Base-by-base conservation (phyloP, 2,888 invertebrate species). In the Bugulina stolonifera region DNA sequence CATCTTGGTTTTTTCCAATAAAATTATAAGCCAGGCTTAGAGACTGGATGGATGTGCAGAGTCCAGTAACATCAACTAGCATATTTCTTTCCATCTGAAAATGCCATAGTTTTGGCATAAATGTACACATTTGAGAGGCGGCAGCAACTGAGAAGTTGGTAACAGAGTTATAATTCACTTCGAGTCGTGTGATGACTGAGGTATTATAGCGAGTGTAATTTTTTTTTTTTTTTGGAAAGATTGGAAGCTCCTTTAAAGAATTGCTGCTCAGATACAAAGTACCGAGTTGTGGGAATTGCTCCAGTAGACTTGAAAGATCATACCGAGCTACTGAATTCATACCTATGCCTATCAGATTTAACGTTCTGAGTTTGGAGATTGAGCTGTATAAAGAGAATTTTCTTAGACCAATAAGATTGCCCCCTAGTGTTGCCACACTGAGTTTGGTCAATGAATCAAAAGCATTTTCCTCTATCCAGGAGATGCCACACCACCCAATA, bases 331-430 rank as follows among this genome's bases (percentile, higher is more conserved):
- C 55, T 10, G 5, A 5, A 64, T 34, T 14, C 2, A 64, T 64
- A 5, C 64, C 27, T 29, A 64, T 27, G 14, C 5, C 27, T 14
- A 32, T 34, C n/a, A 64, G 34, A n/a, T 34, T 64, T 32, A 64
- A n/a, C 5, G 64, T 14, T 27, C 3, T 29, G 14, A 64, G 29
- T 3, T 27, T 27, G 14, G 64, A 64, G 10, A 27, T 3, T 32
- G 14, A 2, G 22, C 25, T 64, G 34, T 32, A 64, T 18, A 64
- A 27, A 5, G 25, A 5, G 14, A 64, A 64, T 27, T 27, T 27
- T 64, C 64, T 64, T 32, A n/a, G 14, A 10, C 64, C 64, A 5
- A 64, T 29, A 10, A 64, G 64, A 34, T 64, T 64, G 3, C 64
- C 64, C 2, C 29, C n/a, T 5, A 64, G 32, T 32, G 10, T 27